Percentiles rank a stretch among this genome's conserved stretches.
Conservation (phyloP, 2,113 vertebrate genomes). For the Saguinus midas region DNA sequence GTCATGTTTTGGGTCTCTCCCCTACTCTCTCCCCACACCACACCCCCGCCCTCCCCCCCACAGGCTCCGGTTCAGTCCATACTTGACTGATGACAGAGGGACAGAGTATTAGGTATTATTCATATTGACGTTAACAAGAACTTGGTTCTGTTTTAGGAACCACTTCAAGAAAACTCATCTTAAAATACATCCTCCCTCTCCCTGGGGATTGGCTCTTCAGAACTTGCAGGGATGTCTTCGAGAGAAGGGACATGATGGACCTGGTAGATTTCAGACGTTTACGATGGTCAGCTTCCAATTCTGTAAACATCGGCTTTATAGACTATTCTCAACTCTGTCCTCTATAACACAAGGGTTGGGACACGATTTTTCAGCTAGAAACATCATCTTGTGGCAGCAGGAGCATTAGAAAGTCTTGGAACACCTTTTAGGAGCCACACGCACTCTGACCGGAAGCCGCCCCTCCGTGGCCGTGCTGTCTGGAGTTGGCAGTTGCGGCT, state of each 20-base stretch:
- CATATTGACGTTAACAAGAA: neutral
- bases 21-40: neutral
- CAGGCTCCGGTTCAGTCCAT: neutral
- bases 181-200: neutral
- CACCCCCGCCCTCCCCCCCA: neutral
- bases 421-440: neutral
- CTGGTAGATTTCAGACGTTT: neutral
- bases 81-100: neutral
- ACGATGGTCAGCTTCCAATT: neutral
- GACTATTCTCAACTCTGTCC: neutral
- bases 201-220: neutral
- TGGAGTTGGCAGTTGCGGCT: rapidly evolving
- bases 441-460: rapidly evolving
- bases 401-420: neutral
- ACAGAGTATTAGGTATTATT: neutral
- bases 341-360: neutral
- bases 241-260: neutral
- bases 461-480: rapidly evolving
- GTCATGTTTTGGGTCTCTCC: neutral
- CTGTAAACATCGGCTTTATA: neutral
- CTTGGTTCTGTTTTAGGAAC: neutral
- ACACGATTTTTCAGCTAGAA: neutral
- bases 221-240: slow-evolving; percentile 1
- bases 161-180: neutral
- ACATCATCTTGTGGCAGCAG: rapidly evolving